These are phyloP conservation scores for Sebastes matsubarae DNA, from an alignment of 2,797 vertebrate genomes.

Conservation along the genomic window DNA sequence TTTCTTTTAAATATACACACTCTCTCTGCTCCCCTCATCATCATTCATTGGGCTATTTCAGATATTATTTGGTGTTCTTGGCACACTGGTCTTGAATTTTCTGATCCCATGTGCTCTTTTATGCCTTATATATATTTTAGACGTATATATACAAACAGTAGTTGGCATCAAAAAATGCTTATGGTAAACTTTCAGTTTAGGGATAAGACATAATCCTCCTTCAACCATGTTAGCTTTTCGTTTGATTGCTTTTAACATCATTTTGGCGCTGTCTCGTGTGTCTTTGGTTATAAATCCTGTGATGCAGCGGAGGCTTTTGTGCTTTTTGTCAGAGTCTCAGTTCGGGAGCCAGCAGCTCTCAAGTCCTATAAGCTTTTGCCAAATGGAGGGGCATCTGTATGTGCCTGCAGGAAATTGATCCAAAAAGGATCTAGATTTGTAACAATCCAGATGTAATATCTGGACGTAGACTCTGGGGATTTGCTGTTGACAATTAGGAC, in stretches of 20 bases:
- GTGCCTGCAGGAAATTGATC: not conserved
- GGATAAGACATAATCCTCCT: slow-evolving; percentile 5
- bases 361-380: slow-evolving; percentile 27
- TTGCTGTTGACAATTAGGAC: not conserved
- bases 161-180: not conserved
- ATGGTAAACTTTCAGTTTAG: not conserved
- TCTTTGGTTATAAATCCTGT: slow-evolving; percentile 34
- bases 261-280: slow-evolving; percentile 12
- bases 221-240: slow-evolving; percentile 7
- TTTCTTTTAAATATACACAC: not conserved
- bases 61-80: not conserved
- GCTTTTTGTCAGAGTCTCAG: slow-evolving; percentile 38
- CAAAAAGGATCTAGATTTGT: slow-evolving; percentile 17
- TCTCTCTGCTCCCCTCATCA: not conserved
- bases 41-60: not conserved
- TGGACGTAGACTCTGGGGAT: not conserved
- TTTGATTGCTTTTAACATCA: slow-evolving; percentile 18
- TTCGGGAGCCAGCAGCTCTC: slow-evolving; percentile 38
- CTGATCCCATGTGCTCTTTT: not conserved
- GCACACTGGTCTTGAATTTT: not conserved
- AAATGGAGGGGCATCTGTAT: slow-evolving; percentile 37
- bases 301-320: slow-evolving; percentile 21
- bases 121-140: not conserved
- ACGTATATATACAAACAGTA: not conserved
- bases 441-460: slow-evolving; percentile 20